phyloP scores from a whole-genome alignment of 2,888 invertebrate species.

The Heterodera filipjevi region DNA sequence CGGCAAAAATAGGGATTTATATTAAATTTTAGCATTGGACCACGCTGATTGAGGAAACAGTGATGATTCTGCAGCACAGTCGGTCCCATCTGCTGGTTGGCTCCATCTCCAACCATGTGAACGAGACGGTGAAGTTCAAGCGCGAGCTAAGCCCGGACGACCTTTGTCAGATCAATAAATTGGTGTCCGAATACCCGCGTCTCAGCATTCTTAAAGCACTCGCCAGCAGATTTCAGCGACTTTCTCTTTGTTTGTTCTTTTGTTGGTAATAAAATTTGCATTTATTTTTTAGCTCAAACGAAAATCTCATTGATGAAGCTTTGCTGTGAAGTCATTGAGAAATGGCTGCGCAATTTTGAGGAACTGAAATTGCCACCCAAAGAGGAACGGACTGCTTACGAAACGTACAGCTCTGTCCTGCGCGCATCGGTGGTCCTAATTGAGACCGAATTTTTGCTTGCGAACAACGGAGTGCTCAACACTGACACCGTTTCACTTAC shows the following conservation, averaged over 20 bases:
- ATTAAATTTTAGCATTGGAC: conserved; percentile 30
- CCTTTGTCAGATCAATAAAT: conserved; percentile 29
- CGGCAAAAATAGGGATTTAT: not conserved
- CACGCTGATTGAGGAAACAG: conserved; percentile 30
- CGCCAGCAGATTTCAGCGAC: conserved; percentile 22
- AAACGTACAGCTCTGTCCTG: not conserved
- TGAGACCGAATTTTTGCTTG: conserved; percentile 33
- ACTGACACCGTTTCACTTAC: conserved; percentile 39
- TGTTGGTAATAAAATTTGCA: not conserved
- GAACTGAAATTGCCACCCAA: conserved; percentile 21
- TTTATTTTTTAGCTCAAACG: conserved; percentile 25
- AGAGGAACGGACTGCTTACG: conserved; percentile 3
- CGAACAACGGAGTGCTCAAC: conserved; percentile 29
- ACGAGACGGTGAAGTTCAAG: conserved; percentile 32
- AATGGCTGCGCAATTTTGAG: conserved; percentile 15
- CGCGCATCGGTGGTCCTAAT: conserved; percentile 23
- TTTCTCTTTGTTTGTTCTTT: conserved; percentile 25
- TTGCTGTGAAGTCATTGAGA: conserved; percentile 25
- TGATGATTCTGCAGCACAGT: conserved; percentile 30
- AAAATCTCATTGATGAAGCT: conserved; percentile 24
- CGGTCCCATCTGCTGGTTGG: conserved; percentile 28
- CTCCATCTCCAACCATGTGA: conserved; percentile 28
- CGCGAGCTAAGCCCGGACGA: conserved; percentile 25
- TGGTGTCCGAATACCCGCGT: conserved; percentile 23
- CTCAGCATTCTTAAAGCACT: conserved; percentile 33